A percentile compares a stretch with the other conserved stretches of the same genome.
phyloP scores from a whole-genome alignment of 2,113 vertebrate genomes.

The Lanius ludovicianus region DNA sequence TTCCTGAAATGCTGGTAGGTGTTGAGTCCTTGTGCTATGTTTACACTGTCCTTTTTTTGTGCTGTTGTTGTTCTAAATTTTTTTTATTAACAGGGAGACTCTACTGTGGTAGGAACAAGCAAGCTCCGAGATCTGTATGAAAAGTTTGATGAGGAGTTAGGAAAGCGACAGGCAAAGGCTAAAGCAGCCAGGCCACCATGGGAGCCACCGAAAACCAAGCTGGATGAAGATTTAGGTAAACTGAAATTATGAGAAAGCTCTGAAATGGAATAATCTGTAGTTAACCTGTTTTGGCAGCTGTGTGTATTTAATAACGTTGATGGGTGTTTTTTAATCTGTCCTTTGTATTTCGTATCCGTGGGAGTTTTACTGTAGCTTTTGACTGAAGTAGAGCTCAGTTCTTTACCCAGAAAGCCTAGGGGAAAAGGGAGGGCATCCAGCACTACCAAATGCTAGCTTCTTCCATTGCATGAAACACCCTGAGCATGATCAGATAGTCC shows the following conservation, averaged over 20 bases:
- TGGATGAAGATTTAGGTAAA: slow-evolving; percentile 92
- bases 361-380: not conserved
- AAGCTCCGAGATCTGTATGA: slow-evolving; percentile 90
- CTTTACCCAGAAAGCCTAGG: not conserved
- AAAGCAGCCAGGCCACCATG: slow-evolving; percentile 87
- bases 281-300: not conserved
- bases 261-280: not conserved
- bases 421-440: not conserved
- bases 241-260: not conserved
- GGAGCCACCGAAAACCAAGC: slow-evolving; percentile 95
- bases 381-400: not conserved
- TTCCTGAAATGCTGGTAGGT: not conserved
- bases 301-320: not conserved
- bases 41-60: not conserved
- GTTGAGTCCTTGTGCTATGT: not conserved
- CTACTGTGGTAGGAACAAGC: slow-evolving; percentile 95
- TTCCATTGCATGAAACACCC: not conserved
- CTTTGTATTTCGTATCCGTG: not conserved
- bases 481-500: not conserved
- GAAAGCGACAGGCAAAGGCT: slow-evolving; percentile 85
- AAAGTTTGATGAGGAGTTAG: slow-evolving; percentile 92
- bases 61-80: not conserved
- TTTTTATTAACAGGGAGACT: slow-evolving; percentile 86
- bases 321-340: not conserved
- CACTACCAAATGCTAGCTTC: not conserved